Conservation (phyloP, 2,888 invertebrate species). For the Sminthurinus aureus region DNA sequence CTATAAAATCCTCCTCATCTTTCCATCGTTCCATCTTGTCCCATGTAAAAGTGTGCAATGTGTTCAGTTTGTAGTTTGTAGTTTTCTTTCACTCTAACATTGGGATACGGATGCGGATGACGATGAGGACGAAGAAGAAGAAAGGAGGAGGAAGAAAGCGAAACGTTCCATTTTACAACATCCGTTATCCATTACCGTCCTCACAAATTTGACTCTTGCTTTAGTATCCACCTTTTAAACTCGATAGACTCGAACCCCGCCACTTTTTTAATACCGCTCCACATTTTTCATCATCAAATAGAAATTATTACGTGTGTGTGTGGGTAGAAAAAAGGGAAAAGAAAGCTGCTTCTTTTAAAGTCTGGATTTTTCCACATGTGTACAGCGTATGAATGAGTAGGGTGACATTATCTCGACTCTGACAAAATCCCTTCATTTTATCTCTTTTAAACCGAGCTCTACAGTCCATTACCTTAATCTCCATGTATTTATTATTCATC, state of each 20-base stretch:
- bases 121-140: neutral
- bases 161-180: constrained; percentile 29
- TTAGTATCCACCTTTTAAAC: constrained; percentile 21
- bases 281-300: neutral
- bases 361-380: neutral
- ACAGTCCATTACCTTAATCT: neutral
- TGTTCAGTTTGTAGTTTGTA: neutral
- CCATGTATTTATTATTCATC: neutral
- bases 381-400: neutral
- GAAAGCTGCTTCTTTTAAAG: neutral
- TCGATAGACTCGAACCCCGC: neutral
- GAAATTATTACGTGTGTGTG: neutral
- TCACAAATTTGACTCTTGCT: constrained; percentile 35
- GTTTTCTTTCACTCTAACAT: neutral
- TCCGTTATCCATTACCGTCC: constrained; percentile 41
- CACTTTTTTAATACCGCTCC: neutral
- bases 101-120: neutral
- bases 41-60: neutral
- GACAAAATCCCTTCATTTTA: neutral
- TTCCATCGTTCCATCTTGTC: neutral
- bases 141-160: neutral
- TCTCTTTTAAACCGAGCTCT: neutral
- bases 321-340: neutral
- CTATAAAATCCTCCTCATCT: too few relatives aligned
- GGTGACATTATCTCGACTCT: neutral